Percentiles rank a stretch among this genome's conserved stretches.
These are phyloP conservation scores for Apis dorsata DNA, from an alignment of 1,140 invertebrate species.

Conservation along the genomic window DNA sequence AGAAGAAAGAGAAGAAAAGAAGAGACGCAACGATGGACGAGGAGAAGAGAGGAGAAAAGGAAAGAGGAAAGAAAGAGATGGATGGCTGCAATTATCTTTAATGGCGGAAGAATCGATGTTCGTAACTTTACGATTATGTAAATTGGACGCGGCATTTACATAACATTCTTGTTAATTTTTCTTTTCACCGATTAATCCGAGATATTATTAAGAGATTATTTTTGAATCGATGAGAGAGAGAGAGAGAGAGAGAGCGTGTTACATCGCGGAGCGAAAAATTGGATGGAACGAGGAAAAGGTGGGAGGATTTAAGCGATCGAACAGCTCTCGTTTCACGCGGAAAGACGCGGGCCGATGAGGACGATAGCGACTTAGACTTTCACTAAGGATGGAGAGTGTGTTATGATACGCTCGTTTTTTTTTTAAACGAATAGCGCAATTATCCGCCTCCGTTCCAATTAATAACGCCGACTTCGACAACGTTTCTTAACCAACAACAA, in stretches of 20 bases:
- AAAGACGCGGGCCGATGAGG: background rate
- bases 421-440: conserved; percentile 33
- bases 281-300: background rate
- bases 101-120: conserved; percentile 5
- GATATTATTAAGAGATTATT: background rate
- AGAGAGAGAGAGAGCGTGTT: too few species aligned
- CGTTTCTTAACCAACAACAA: background rate
- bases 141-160: background rate
- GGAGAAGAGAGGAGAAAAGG: too few species aligned
- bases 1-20: too few species aligned
- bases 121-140: conserved; percentile 26
- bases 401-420: conserved; percentile 38
- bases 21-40: too few species aligned
- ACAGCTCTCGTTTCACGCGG: background rate
- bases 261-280: background rate
- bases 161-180: background rate
- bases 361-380: conserved; percentile 27
- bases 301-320: background rate
- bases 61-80: background rate
- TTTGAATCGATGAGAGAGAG: background rate
- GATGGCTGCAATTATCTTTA: background rate
- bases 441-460: conserved; percentile 39
- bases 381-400: conserved; percentile 29
- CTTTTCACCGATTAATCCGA: background rate
- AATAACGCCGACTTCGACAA: conserved; percentile 9